These are phyloP conservation scores for Hydrozoanthus tunicans DNA, from an alignment of 64 coral and sea anemone species.

Conservation along the genomic window DNA sequence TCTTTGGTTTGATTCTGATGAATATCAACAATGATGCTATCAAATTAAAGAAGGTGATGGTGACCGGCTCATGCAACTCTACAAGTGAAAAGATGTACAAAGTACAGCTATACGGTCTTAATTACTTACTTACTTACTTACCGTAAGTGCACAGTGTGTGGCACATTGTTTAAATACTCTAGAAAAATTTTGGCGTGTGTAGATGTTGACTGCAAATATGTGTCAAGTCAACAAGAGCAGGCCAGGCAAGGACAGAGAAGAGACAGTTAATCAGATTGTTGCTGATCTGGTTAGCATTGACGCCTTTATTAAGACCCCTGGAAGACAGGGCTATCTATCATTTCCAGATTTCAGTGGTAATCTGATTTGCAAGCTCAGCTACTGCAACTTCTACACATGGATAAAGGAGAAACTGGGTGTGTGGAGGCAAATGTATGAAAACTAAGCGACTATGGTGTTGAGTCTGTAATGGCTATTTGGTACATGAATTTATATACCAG, in stretches of 20 bases:
- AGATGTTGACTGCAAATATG: not conserved
- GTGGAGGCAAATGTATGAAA: slow-evolving; percentile 18
- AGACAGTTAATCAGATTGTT: slow-evolving; percentile 24
- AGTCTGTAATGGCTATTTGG: too few species aligned
- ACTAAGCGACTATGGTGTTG: not conserved
- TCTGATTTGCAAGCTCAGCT: slow-evolving; percentile 16
- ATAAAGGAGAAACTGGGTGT: slow-evolving; percentile 12
- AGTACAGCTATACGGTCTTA: too few species aligned
- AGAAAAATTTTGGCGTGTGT: too few species aligned
- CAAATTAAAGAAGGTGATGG: too few species aligned
- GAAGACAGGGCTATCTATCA: slow-evolving; percentile 21
- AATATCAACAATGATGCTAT: too few species aligned
- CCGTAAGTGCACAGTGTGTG: too few species aligned
- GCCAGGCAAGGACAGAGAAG: slow-evolving; percentile 6
- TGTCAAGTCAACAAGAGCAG: slow-evolving; percentile 6
- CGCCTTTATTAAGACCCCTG: slow-evolving; percentile 3
- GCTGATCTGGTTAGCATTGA: not conserved
- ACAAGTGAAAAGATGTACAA: too few species aligned
- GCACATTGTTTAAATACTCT: too few species aligned
- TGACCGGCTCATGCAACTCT: too few species aligned
- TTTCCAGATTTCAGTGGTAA: slow-evolving; percentile 26
- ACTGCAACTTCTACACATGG: slow-evolving; percentile 14
- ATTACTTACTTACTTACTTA: too few species aligned
- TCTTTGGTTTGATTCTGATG: too few species aligned
- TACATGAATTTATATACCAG: too few species aligned